Percentiles rank a stretch among this genome's conserved stretches.
phyloP scores from a whole-genome alignment of 1,140 invertebrate species.

The Parasteatoda tepidariorum region DNA sequence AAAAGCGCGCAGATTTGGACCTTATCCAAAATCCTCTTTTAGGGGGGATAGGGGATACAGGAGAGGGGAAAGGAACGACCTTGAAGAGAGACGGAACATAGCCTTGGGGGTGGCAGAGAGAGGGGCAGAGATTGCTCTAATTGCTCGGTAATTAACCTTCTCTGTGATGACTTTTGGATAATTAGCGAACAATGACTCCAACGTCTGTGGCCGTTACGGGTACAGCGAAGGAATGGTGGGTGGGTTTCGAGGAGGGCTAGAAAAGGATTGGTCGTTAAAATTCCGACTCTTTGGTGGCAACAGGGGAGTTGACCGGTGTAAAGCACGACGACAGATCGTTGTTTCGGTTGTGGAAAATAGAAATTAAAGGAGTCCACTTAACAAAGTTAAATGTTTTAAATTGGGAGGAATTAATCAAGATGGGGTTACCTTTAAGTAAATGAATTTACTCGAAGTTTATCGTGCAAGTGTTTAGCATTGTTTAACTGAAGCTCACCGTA shows the following conservation, averaged over 20 bases:
- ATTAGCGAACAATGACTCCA: conserved; percentile 38
- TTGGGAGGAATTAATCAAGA: background rate
- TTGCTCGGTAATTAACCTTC: conserved; percentile 36
- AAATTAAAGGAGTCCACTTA: background rate
- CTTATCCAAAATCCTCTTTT: background rate
- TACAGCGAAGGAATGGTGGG: background rate
- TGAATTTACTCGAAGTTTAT: no score
- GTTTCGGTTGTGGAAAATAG: background rate
- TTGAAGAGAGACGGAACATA: conserved; percentile 9
- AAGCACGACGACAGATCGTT: background rate
- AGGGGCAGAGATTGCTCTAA: conserved; percentile 19
- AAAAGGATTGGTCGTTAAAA: conserved; percentile 28
- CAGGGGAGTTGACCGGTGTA: background rate
- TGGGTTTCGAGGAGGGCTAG: background rate
- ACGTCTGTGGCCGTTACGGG: conserved; percentile 4
- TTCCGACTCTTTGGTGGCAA: conserved; percentile 9
- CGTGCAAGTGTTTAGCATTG: no score
- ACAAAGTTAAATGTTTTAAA: background rate
- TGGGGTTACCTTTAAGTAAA: no score
- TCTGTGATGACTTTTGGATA: conserved; percentile 25
- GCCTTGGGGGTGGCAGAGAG: conserved; percentile 20
- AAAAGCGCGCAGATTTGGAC: conserved; percentile 1
- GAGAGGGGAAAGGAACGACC: background rate
- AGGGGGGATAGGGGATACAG: background rate
- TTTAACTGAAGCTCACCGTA: no score